Base-by-base conservation (phyloP, 2,113 vertebrate genomes). In the Lophius piscatorius region DNA sequence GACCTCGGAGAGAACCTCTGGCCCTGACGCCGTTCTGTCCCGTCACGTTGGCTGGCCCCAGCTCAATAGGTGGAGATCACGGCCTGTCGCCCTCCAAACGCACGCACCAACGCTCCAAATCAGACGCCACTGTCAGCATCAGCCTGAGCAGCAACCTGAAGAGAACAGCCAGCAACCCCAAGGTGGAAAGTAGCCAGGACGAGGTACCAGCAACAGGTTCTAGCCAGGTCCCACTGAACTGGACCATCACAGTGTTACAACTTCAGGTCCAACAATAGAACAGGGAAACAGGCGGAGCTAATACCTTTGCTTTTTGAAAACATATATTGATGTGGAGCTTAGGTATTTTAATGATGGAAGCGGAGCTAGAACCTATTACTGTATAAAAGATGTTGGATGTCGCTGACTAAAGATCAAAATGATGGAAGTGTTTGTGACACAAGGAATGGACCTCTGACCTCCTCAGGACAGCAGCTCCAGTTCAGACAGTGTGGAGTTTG, bases 51-150 rank as follows among this genome's bases (percentile, higher is more conserved):
- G 0, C 20, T 0, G 93, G 93, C 3, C 76, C 68, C 2, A 91
- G 90, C 14, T 65, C 93, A 10, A 41, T 44, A 0, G 91, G 78
- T 0, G 75, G 73, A 0, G 95, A 98, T 3, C 86, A 76, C 18
- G 83, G 92, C 33, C 84, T 95, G 12, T 98, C 96, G 0, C 96
- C 97, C 0, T 95, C 96, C 70, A 98, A 97, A 83, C 88, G 97
- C 78, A 99, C 97, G 35, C 97, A 99, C 76, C 97, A 99, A 88
- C 91, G 97, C 67, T 99, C 97, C 73, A 99, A 99, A 71, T 98
- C 96, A 0, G 97, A 99, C 0, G 97, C 97, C 63, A 96, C 96
- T 0, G 94, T 89, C 47, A 93, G 93, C 88, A 91, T 97, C 87
- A 97, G 95, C 58, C 92, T 97, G 52, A 93, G 94, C 93, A 96